These are phyloP conservation scores for Moxostoma hubbsi DNA, from an alignment of 2,797 vertebrate species.

Conservation along the genomic window DNA sequence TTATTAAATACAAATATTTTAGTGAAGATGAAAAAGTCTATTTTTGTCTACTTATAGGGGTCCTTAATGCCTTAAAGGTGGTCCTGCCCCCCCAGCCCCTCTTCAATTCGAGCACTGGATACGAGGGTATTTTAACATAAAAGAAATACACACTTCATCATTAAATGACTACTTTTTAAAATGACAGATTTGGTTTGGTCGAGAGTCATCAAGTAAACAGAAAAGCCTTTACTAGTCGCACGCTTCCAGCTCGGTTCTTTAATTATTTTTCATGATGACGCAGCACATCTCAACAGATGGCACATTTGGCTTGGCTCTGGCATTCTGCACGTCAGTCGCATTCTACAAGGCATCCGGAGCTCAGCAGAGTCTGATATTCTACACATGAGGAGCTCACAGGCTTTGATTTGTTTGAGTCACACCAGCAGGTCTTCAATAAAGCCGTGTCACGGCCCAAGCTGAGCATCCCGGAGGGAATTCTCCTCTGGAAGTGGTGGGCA, in stretches of 20 bases:
- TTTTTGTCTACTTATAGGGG: too few relatives aligned
- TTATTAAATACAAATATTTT: too few relatives aligned
- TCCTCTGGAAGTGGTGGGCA: neutral
- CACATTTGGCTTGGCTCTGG: slow-evolving; percentile 48
- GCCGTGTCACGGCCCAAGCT: neutral
- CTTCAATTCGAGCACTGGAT: too few relatives aligned
- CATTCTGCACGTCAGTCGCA: slow-evolving; percentile 8
- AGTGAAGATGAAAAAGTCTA: too few relatives aligned
- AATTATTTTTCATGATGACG: slow-evolving; percentile 56
- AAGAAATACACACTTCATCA: too few relatives aligned
- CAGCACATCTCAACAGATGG: slow-evolving; percentile 63
- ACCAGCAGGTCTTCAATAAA: slow-evolving; percentile 6
- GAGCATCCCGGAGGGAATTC: neutral
- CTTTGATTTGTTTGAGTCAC: slow-evolving; percentile 7
- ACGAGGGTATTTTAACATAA: too few relatives aligned
- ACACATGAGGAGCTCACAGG: neutral
- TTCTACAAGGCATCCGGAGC: slow-evolving; percentile 25
- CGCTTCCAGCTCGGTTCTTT: slow-evolving; percentile 39
- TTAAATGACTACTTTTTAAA: too few relatives aligned
- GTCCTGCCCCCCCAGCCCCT: too few relatives aligned
- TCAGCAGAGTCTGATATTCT: neutral
- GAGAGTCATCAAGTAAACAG: slow-evolving; percentile 16
- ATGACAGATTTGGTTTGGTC: neutral
- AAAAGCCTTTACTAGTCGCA: slow-evolving; percentile 46
- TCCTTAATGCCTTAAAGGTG: too few relatives aligned